Evolutionary conservation across 2,113 vertebrate species (phyloP), one percentile per base, ranked within the genome.

Genomic region (Sialia sialis): DNA sequence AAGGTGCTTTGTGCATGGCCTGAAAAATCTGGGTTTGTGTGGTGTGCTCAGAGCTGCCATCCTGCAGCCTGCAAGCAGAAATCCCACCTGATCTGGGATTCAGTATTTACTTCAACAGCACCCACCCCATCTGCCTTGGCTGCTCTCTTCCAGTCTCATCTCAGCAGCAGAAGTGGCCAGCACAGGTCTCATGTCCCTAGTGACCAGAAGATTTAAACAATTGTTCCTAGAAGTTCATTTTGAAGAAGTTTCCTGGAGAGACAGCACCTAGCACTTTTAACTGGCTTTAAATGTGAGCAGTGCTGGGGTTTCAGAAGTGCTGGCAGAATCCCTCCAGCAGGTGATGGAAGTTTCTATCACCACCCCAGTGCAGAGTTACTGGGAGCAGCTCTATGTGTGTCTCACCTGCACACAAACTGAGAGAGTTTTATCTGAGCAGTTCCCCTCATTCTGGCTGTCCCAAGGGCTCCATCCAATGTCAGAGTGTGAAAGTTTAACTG

Each of bases 391-490:
- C 9, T 34, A 6, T 13, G 54, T 62, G 9, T 21, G 11, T 21
- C 43, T 27, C 29, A 21, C 4, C 44, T 68, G 38, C 72, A 58
- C 39, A 29, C 32, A 62, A 38, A 62, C 8, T 12, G 32, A 32
- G 20, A 12, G 30, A 51, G 13, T 11, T 83, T 48, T 64, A 15
- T 11, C 55, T 43, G 22, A 51, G 13, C 11, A 20, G 15, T 29
- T 79, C 58, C 9, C 32, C 73, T 73, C 7, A 0, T 26, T 90
- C 15, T 21, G 55, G 11, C 27, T 58, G n/a, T 49, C 41, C 58
- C 0, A 0, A 39, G 9, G 41, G 41, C 54, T 56, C 63, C 26
- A 22, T 20, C 2, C 2, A 38, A 7, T 10, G 25, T 67, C 59
- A 19, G 72, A 56, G 2, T 16, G 12, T 29, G 38, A 21, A 76